phyloP scores from a whole-genome alignment of 2,888 invertebrate species.

The Drosophila trichaetosa region DNA sequence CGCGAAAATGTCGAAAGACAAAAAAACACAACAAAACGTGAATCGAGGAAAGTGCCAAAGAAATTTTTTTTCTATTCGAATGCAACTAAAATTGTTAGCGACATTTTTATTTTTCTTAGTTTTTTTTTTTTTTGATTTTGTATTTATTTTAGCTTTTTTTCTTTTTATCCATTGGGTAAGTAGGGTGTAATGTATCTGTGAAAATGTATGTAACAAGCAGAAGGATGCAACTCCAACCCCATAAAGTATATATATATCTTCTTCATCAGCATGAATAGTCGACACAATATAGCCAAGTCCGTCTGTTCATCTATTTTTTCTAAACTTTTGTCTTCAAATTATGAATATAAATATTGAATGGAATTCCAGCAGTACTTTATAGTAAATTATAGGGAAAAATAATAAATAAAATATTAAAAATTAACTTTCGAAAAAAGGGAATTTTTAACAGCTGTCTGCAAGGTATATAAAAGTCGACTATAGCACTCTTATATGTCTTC shows the following conservation, averaged over 20 bases:
- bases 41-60: slow-evolving; percentile 68
- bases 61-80: slow-evolving; percentile 57
- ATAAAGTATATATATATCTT: not conserved
- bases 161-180: not conserved
- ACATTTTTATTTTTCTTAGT: slow-evolving; percentile 66
- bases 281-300: not conserved
- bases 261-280: not conserved
- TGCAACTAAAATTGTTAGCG: slow-evolving; percentile 70
- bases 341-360: not conserved
- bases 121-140: slow-evolving; percentile 29
- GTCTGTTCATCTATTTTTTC: not conserved
- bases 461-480: slow-evolving; percentile 1
- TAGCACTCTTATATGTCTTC: not conserved
- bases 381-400: not conserved
- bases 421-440: not conserved
- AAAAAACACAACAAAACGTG: slow-evolving; percentile 29
- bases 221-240: not conserved
- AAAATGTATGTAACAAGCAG: not conserved
- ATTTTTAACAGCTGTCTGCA: slow-evolving; percentile 8
- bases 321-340: too few relatives aligned
- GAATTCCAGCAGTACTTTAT: not conserved
- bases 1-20: slow-evolving; percentile 47
- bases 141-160: slow-evolving; percentile 2
- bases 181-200: not conserved
- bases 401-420: not conserved